Conservation (phyloP, 1,140 invertebrate genomes). For the Diorhabda elongata region DNA sequence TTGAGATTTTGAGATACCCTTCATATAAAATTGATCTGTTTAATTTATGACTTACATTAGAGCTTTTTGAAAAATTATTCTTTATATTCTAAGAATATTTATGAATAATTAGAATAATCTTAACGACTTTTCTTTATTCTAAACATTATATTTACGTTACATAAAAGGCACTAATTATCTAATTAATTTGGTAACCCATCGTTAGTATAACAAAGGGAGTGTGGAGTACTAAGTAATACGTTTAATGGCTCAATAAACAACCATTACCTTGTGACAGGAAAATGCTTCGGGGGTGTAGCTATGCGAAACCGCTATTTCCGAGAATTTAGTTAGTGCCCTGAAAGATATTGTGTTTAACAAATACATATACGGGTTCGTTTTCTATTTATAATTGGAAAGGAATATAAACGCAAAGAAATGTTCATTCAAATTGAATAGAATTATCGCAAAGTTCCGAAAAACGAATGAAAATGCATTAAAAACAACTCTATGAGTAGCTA, state of each 20-base stretch:
- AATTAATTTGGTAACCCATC: background rate
- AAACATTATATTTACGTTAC: too few relatives aligned
- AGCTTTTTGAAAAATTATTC: too few relatives aligned
- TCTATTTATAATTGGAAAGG: background rate
- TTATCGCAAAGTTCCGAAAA: background rate
- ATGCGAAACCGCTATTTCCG: background rate
- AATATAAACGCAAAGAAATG: background rate
- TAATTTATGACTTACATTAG: too few relatives aligned
- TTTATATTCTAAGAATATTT: too few relatives aligned
- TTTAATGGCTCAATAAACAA: constrained; percentile 37
- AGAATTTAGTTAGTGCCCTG: background rate
- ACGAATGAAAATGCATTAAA: background rate
- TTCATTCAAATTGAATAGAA: background rate
- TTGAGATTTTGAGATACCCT: too few relatives aligned
- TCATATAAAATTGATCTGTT: too few relatives aligned
- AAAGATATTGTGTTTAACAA: background rate
- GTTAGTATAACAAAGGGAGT: background rate
- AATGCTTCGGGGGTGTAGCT: constrained; percentile 3
- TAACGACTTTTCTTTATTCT: too few relatives aligned
- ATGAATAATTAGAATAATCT: too few relatives aligned
- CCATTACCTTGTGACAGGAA: constrained; percentile 29
- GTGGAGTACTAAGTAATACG: constrained; percentile 33
- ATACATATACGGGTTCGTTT: background rate
- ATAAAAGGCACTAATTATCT: background rate
- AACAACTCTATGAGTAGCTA: background rate